Evolutionary conservation across 2,113 vertebrate species (phyloP), one percentile per base, ranked within the genome.

Genomic region (Halichoeres trimaculatus): DNA sequence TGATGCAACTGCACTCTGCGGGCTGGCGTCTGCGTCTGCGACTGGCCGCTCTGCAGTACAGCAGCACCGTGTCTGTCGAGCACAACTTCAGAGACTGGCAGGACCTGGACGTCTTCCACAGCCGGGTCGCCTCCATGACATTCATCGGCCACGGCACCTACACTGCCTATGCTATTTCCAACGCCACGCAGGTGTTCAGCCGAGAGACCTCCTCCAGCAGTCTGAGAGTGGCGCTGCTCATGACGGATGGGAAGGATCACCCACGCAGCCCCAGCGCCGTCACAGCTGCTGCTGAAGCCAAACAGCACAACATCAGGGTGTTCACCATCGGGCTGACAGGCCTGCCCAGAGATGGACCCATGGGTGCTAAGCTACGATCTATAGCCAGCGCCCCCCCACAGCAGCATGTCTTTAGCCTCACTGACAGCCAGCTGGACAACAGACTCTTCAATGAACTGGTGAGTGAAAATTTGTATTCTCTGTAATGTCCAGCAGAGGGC

Each of bases 101-200:
- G 85, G 93, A 93, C 24, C 10, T 94, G 26, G 92, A 94, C 20
- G 91, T 91, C 10, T 97, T 98, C 91, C 95, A 96, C 78, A 91
- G 92, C 65, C 89, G 79, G 30, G 90, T 95, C 5, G 74, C 30
- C 12, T 78, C 92, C 63, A 92, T 98, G 94, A 65, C 64, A 48
- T 90, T 94, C 78, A 96, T 96, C 40, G 96, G 95, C 24, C 95
- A 97, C 0, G 96, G 96, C 56, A 95, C 95, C 41, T 97, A 94
- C 74, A 94, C 94, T 1, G 95, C 96, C 67, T 96, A 96, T 5
- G 96, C 94, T 35, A 88, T 98, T 76, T 89, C 90, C 71, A 97
- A 97, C 45, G 94, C 94, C 59, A 98, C 96, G 3, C 92, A 86
- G 35, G 64, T 98, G n/a, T 95, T 97, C 63, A 86, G 73, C 81